phyloP scores from a whole-genome alignment of 2,113 vertebrate genomes.

The Anguilla japonica region DNA sequence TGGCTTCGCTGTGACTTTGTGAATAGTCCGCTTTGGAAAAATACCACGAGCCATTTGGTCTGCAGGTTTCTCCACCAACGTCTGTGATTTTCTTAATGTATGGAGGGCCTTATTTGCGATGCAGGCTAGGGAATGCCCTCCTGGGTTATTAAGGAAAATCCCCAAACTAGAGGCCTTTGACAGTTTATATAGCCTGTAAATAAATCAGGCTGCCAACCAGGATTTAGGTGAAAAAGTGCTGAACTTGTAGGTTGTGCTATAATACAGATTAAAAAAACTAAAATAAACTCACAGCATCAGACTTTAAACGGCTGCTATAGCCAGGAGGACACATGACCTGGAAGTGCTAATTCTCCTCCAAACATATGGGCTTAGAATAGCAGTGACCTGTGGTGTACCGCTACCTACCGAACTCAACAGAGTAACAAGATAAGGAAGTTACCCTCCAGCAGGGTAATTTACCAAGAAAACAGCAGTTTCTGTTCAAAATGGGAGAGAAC shows the following conservation, averaged over 20 bases:
- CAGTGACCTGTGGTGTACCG: neutral
- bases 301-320: neutral
- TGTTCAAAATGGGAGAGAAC: neutral
- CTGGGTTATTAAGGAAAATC: constrained; percentile 11
- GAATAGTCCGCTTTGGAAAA: neutral
- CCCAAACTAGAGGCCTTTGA: constrained; percentile 2
- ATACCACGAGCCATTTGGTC: neutral
- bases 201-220: neutral
- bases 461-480: neutral
- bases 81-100: neutral
- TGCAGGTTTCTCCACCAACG: neutral
- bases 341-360: neutral
- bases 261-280: neutral
- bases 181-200: neutral
- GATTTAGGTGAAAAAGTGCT: neutral
- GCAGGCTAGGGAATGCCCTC: neutral
- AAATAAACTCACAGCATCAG: neutral
- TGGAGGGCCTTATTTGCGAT: neutral
- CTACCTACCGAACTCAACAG: neutral
- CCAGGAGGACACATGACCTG: neutral
- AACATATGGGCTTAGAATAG: neutral
- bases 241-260: neutral
- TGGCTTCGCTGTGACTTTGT: neutral
- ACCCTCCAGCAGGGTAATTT: neutral
- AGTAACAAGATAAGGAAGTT: neutral